Evolutionary conservation across 2,113 vertebrate genomes (phyloP), one percentile per base, ranked within the genome.

Genomic region (Notechis scutatus): DNA sequence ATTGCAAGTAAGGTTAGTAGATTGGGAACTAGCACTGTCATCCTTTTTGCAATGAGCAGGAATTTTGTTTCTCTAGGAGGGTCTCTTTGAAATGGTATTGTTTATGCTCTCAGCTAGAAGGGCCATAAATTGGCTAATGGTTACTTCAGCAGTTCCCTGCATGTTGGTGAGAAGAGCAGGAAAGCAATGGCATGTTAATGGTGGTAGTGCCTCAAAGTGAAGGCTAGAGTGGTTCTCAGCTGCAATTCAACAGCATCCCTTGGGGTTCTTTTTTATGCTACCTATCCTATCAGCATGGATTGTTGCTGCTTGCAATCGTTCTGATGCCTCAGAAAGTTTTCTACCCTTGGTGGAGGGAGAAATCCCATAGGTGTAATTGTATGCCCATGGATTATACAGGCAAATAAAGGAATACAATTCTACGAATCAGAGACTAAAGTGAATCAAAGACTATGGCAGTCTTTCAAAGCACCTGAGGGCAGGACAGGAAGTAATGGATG

Each of bases 341-440:
- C 15, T 55, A 45, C 39, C 26, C 42, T 47, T 24, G 9, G 24
- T 85, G 34, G n/a, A 12, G 8, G n/a, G 15, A 18, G 69, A 91
- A 12, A 34, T 26, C 8, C 52, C 50, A 91, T 4, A 42, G 23
- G 11, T 39, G 34, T 47, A 89, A 11, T 12, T 85, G 8, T 55
- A 87, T 0, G 0, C 42, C 2, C 42, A 45, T 0, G 0, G 54
- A 29, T 87, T 45, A 1, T 0, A 0, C 3, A 11, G 85, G 85
- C 7, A 89, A 14, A 52, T 47, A 50, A 15, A n/a, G 34, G 87
- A 54, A 34, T 34, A 18, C 64, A n/a, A 34, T 34, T 74, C 64
- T 34, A 34, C 1, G 0, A 34, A 74, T 74, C 12, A n/a, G 64
- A 69, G 64, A n/a, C 12, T 15, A 61, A 26, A 26, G 24, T 61